These are phyloP conservation scores for Cotesia glomerata DNA, from an alignment of 1,140 invertebrate species.

Conservation along the genomic window DNA sequence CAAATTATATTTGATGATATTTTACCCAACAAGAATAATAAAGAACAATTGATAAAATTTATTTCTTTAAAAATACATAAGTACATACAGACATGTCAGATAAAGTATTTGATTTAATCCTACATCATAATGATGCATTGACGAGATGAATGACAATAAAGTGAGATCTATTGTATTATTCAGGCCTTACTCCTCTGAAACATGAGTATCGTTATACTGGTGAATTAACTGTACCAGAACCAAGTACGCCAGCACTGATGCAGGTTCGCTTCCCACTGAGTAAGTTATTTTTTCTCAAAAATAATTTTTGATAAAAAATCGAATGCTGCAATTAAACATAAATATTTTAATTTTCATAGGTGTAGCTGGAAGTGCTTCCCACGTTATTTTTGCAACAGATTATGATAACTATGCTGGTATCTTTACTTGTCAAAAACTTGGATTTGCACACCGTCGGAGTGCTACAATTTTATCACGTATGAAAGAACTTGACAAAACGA, in stretches of 20 bases:
- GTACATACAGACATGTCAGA: not conserved
- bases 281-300: constrained; percentile 63
- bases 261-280: constrained; percentile 80
- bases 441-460: constrained; percentile 75
- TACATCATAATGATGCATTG: constrained; percentile 26
- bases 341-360: constrained; percentile 60
- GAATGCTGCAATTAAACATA: not conserved
- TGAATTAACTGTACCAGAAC: constrained; percentile 70
- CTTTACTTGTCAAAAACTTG: constrained; percentile 80
- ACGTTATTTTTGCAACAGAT: constrained; percentile 77
- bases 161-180: constrained; percentile 37
- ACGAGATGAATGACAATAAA: constrained; percentile 51
- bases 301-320: not conserved
- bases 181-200: constrained; percentile 72
- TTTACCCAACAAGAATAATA: not conserved
- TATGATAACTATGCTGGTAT: constrained; percentile 77
- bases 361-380: constrained; percentile 76
- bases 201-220: constrained; percentile 81
- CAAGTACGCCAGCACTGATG: constrained; percentile 74
- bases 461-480: constrained; percentile 79
- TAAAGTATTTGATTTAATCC: not conserved
- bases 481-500: constrained; percentile 71
- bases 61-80: not conserved
- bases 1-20: not conserved
- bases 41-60: not conserved